Base-by-base conservation (phyloP, 2,797 vertebrate genomes). In the Mionectes olivaceus region DNA sequence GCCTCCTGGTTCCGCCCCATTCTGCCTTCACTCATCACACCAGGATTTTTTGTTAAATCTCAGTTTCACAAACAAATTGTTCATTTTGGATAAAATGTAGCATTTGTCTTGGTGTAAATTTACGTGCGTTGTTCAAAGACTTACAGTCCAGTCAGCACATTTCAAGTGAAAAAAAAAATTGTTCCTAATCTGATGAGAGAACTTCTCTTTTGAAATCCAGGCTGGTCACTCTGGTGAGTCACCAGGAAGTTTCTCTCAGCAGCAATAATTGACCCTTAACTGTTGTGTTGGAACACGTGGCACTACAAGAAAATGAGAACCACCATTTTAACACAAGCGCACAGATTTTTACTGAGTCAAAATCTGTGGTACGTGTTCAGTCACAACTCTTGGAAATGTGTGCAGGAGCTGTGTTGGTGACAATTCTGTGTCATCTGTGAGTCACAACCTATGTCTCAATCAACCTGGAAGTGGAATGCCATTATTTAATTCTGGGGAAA, bases 181-280 rank as follows among this genome's bases (percentile, higher is more conserved):
- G 33, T 53, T 90, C 32, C 80, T 43, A 35, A 82, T 69, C 63
- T 3, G 10, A 70, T 49, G 78, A 70, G 57, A 61, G 61, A 94
- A 56, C 19, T 69, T 75, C n/a, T 82, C 55, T 70, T 63, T 84
- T 9, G 19, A 86, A 90, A 77, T 56, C 70, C 43, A 46, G 50
- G 60, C 68, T 60, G 37, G 74, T 87, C 68, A 52, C 9, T 83
- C 74, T 24, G 67, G 49, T 87, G 93, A 89, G 49, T 92, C 94
- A 95, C 74, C 50, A 77, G 23, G n/a, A 78, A 67, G 10, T 44
- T 85, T 65, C 64, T 84, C 78, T 93, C 75, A 91, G 68, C 89
- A 77, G 57, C 78, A 83, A 37, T 73, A 70, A 67, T 69, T 93
- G 68, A 44, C 33, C n/a, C 87, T 56, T 32, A 69, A 9, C 47